phyloP scores from a whole-genome alignment of 1,140 invertebrate species.

The Thereuonema tuberculata region DNA sequence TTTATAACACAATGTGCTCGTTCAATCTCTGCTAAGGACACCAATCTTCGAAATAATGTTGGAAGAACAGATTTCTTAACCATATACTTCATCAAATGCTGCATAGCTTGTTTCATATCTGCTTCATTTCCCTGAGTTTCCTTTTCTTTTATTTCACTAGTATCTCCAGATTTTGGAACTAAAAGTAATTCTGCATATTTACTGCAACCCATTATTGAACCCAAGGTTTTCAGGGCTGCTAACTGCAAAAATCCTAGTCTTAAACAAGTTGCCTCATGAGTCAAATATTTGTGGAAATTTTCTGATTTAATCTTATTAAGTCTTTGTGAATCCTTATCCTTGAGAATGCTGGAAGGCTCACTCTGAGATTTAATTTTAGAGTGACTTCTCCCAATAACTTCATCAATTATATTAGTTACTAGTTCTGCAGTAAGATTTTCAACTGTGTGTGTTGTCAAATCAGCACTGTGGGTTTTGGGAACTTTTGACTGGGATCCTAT shows the following conservation, averaged over 20 bases:
- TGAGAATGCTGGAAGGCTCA: no score
- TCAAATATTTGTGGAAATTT: background rate
- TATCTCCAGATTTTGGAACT: conserved; percentile 30
- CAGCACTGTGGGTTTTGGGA: background rate
- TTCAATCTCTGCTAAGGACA: conserved; percentile 38
- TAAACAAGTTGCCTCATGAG: conserved; percentile 32
- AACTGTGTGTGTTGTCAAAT: conserved; percentile 23
- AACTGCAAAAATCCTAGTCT: conserved; percentile 40
- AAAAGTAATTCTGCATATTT: conserved; percentile 42
- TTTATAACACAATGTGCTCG: conserved; percentile 41
- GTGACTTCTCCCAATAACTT: no score
- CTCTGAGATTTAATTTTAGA: no score
- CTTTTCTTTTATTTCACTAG: conserved; percentile 21
- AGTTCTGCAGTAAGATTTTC: conserved; percentile 38
- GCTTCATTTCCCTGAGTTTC: conserved; percentile 26
- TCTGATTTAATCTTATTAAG: background rate
- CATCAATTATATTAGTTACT: conserved; percentile 37
- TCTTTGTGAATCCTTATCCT: background rate
- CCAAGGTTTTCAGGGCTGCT: conserved; percentile 41
- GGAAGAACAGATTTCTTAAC: conserved; percentile 27
- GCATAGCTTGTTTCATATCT: conserved; percentile 26
- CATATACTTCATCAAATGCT: conserved; percentile 29
- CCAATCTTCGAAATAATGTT: conserved; percentile 36
- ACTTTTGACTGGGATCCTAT: background rate
- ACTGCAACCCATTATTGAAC: conserved; percentile 35